Conservation (phyloP, 1,140 invertebrate genomes). For the Aleiodes sp. region DNA sequence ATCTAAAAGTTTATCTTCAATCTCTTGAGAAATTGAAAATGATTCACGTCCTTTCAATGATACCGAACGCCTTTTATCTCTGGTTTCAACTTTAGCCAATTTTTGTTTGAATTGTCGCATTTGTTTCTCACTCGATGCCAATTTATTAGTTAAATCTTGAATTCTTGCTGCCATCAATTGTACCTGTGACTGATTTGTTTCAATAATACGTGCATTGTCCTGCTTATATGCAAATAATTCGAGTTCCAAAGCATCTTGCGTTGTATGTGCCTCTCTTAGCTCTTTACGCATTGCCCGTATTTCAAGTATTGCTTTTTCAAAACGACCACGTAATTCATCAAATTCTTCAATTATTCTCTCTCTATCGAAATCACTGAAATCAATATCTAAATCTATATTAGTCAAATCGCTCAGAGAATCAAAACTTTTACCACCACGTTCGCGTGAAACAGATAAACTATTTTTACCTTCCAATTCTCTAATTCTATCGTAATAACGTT, state of each 20-base stretch:
- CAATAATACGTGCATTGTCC: constrained; percentile 74
- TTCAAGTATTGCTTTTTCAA: constrained; percentile 84
- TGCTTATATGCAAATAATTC: constrained; percentile 78
- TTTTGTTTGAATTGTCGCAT: constrained; percentile 82
- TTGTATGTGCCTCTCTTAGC: constrained; percentile 80
- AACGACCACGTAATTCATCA: constrained; percentile 76
- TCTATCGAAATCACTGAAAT: constrained; percentile 78
- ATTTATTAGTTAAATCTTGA: constrained; percentile 84
- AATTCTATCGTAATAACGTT: constrained; percentile 74
- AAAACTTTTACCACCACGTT: constrained; percentile 72
- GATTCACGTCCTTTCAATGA: constrained; percentile 84
- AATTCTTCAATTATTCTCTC: constrained; percentile 83
- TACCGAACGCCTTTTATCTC: constrained; percentile 81
- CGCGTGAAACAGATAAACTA: constrained; percentile 64
- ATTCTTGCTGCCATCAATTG: constrained; percentile 84
- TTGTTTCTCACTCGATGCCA: constrained; percentile 84
- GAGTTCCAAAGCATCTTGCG: constrained; percentile 82
- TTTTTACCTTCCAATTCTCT: constrained; percentile 75
- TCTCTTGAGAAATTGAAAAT: constrained; percentile 80
- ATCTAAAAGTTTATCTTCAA: constrained; percentile 83
- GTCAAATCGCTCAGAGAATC: constrained; percentile 84
- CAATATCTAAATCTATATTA: constrained; percentile 79
- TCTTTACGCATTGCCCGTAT: constrained; percentile 84
- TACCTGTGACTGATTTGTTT: constrained; percentile 78
- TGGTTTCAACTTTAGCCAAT: constrained; percentile 78